Base-by-base conservation (phyloP, 2,113 vertebrate genomes). In the Anguilla japonica region DNA sequence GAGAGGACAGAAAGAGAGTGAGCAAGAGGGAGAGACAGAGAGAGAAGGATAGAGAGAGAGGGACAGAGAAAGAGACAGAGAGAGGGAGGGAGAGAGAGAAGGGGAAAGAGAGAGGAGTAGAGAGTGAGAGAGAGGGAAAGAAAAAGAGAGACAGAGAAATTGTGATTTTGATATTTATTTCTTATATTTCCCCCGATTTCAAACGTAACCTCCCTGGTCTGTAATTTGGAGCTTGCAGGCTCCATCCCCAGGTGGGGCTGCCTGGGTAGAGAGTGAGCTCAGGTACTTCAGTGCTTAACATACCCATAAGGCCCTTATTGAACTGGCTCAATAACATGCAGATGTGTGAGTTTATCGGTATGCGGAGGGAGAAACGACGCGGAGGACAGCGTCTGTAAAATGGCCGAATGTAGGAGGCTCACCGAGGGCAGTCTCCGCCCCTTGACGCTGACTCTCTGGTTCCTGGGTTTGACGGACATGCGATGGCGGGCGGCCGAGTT, bases 401-500 rank as follows among this genome's bases (percentile, higher is more conserved):
- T 53, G 50, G 50, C 50, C 13, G 50, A 53, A 53, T 14, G 50
- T 7, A 2, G 2, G 9, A 11, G 0, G 15, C 89, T 93, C 95
- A 99, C 98, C 89, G 91, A 90, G 86, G 93, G 86, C 46, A 91
- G 89, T 56, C 93, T 96, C 93, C 94, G 96, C 87, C 89, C 93
- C 90, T 96, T 98, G 82, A 94, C 94, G 88, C 92, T 89, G 81
- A 96, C 97, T 86, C 98, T 96, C 93, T 98, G 97, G 83, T 99
- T 97, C 88, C 96, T 95, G 20, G 98, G 98, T 88, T 98, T 99
- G 71, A 99, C 90, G 56, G 97, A 94, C 94, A 99, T 97, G 71
- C 97, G 97, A 89, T 99, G 97, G 79, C 96, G 98, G 26, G 98
- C 98, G 34, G 98, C 98, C 83, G 98, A 98, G 85, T 95, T 98